Percentiles rank a stretch among this genome's conserved stretches.
These are phyloP conservation scores for Drosophila koepferae DNA, from an alignment of 2,888 invertebrate genomes.

Conservation along the genomic window DNA sequence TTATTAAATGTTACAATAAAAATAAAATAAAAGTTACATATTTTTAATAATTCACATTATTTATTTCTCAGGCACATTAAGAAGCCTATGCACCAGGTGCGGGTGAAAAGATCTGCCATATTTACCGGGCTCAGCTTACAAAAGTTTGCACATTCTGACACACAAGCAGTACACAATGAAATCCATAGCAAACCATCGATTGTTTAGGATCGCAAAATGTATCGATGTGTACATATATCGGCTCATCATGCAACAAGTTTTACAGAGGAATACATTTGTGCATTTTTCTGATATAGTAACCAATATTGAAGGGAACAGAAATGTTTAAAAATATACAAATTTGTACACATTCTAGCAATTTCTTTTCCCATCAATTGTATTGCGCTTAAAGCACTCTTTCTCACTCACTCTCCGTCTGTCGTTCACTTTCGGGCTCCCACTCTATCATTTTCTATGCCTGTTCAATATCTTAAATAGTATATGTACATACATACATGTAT, in stretches of 20 bases:
- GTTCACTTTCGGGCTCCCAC: not conserved
- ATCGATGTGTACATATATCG: slow-evolving; percentile 1
- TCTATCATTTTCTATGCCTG: not conserved
- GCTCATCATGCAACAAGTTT: not conserved
- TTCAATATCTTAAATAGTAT: slow-evolving; percentile 3
- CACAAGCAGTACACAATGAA: no score
- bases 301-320: not conserved
- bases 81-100: no score
- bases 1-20: not conserved
- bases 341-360: not conserved
- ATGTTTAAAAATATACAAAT: not conserved
- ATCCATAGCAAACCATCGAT: not conserved
- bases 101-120: not conserved
- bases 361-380: not conserved
- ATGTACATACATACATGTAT: not conserved
- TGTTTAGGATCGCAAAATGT: not conserved
- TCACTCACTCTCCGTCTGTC: not conserved
- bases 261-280: not conserved
- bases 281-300: not conserved
- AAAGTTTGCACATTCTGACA: no score
- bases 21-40: not conserved
- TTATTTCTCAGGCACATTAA: not conserved
- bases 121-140: not conserved
- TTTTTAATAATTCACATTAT: not conserved
- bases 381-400: not conserved